Evolutionary conservation across 2,888 invertebrate species (phyloP).

Genomic region (Dryobotodes eremita): DNA sequence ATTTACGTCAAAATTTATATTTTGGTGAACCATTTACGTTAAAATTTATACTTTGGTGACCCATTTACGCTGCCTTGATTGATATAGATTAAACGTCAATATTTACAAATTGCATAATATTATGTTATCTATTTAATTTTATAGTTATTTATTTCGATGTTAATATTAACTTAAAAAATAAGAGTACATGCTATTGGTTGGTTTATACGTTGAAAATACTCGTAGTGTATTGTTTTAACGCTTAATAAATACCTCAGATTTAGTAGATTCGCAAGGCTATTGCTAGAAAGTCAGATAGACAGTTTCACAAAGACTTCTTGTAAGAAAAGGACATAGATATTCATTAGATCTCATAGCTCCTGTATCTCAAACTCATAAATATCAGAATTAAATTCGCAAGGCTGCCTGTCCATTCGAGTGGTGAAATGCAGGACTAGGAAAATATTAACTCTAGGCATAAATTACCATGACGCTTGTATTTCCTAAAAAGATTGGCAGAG

Average conservation of each 20-base stretch:
- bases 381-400: not conserved
- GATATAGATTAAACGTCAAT: not conserved
- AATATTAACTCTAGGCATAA: not conserved
- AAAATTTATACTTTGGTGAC: too few relatives aligned
- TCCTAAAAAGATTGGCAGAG: not conserved
- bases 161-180: slow-evolving; percentile 23
- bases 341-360: not conserved
- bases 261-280: not conserved
- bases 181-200: not conserved
- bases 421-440: not conserved
- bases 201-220: not conserved
- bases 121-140: not conserved
- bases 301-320: not conserved
- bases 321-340: not conserved
- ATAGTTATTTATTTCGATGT: slow-evolving; percentile 41
- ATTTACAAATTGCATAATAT: slow-evolving; percentile 15
- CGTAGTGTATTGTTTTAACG: not conserved
- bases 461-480: not conserved
- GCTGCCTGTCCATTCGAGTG: not conserved
- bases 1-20: too few relatives aligned
- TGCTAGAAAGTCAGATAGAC: not conserved
- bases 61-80: not conserved
- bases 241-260: not conserved
- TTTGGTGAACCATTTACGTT: too few relatives aligned
- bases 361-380: not conserved